Base-by-base conservation (phyloP, 1,140 invertebrate genomes). In the Episyrphus balteatus region DNA sequence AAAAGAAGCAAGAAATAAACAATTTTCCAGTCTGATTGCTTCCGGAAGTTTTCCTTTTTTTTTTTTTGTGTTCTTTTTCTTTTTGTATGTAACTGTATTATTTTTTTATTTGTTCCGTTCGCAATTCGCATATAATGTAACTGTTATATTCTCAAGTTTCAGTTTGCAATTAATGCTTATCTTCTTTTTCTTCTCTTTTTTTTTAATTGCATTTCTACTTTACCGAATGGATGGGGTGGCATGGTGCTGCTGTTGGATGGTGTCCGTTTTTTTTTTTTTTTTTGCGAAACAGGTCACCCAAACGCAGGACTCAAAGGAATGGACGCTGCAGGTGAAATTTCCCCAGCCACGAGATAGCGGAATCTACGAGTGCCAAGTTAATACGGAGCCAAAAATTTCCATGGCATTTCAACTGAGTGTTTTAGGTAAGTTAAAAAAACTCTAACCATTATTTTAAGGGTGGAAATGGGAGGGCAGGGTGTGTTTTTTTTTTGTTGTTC, bases 261-360 rank as follows among this genome's bases (percentile, higher is more conserved):
- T 26, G 21, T 26, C 21, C 21, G 8, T 26, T 11, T 46, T 42
- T 2, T 41, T 15, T 49, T 8, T 30, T 15, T 17, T 39, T 44
- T 26, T 42, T 39, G 7, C 33, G n/a, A 44, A 83, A 57, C 77
- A 86, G 74, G 85, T 88, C 51, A 87, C 86, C 46, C 79, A 84
- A 67, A 82, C 82, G 52, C 85, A 88, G 58, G 85, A 85, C 62
- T 83, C 84, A n/a, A 85, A 90, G 56, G 90, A 93, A 70, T 94
- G 89, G 89, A 91, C 87, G 39, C 70, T 94, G 46, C 86, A 92
- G 66, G 91, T 94, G 56, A 90, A 89, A 69, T 89, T 87, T 62
- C 83, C 89, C 2, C 84, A 89, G 64, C 71, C 82, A 49, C 75
- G 84, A 55, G 89, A 93, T 69, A 82, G 82, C 12, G 90, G 89